A percentile compares a stretch with the other conserved stretches of the same genome.
Evolutionary conservation across 2,888 invertebrate species (phyloP).

Genomic region (Nemapogon koenigi): DNA sequence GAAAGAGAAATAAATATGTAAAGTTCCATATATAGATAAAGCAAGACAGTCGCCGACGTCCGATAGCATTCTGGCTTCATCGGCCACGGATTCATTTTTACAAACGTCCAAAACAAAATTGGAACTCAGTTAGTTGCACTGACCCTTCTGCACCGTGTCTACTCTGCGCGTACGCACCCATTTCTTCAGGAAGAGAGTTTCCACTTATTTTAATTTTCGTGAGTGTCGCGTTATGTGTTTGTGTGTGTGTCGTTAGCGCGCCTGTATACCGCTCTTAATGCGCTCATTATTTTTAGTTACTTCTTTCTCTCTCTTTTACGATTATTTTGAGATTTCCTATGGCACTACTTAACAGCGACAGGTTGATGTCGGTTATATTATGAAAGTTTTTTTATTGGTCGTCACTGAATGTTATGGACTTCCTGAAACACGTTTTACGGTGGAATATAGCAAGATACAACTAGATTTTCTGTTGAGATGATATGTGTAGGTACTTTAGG

Average conservation of each 20-base stretch:
- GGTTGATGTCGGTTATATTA: background rate
- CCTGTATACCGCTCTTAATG: slow-evolving; percentile 4
- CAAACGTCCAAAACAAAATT: background rate
- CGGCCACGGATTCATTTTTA: background rate
- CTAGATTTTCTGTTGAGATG: too few species aligned
- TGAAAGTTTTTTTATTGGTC: too few species aligned
- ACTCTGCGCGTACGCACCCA: slow-evolving; percentile 1
- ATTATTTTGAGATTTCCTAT: slow-evolving; percentile 8
- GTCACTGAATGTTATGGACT: too few species aligned
- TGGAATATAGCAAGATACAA: too few species aligned
- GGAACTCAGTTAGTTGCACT: background rate
- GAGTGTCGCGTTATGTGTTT: background rate
- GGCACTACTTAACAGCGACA: background rate
- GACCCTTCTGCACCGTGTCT: background rate
- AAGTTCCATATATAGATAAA: too few species aligned
- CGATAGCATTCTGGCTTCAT: too few species aligned
- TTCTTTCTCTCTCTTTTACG: slow-evolving; percentile 7
- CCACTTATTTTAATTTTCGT: slow-evolving; percentile 20
- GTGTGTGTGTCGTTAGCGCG: slow-evolving; percentile 3
- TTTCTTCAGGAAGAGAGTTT: slow-evolving; percentile 21
- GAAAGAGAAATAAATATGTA: too few species aligned
- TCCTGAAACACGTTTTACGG: too few species aligned
- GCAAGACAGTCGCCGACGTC: too few species aligned
- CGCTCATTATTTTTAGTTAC: slow-evolving; percentile 8
- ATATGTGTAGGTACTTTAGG: too few species aligned